phyloP scores from a whole-genome alignment of 2,888 invertebrate genomes.

The Meiosimyza decipiens region DNA sequence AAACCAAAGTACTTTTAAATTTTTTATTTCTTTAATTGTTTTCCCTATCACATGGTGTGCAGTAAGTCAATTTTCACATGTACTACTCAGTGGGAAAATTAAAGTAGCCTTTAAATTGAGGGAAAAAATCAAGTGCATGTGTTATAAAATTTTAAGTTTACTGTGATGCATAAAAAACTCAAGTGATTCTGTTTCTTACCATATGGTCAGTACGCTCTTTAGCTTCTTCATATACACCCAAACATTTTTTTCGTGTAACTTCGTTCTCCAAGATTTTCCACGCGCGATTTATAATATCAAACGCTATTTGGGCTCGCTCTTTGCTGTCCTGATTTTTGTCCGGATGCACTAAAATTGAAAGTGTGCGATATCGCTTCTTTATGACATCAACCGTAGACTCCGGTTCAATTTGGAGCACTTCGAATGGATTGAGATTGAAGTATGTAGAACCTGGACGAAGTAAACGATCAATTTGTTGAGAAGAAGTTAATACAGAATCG shows the following conservation, averaged over 20 bases:
- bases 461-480: conserved; percentile 96
- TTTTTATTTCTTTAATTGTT: too few relatives aligned
- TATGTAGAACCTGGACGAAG: conserved; percentile 97
- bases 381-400: conserved; percentile 90
- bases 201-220: conserved; percentile 93
- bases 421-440: conserved; percentile 97
- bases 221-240: conserved; percentile 97
- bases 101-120: too few relatives aligned
- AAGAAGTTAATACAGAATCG: conserved; percentile 95
- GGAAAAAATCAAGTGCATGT: too few relatives aligned
- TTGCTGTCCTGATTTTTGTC: conserved; percentile 98
- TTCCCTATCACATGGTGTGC: too few relatives aligned
- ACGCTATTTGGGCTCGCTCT: conserved; percentile 92
- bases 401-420: conserved; percentile 90
- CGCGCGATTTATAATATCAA: conserved; percentile 93
- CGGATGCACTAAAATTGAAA: conserved; percentile 98
- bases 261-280: conserved; percentile 97
- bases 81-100: too few relatives aligned
- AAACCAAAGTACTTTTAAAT: too few relatives aligned
- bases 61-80: too few relatives aligned
- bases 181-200: conserved; percentile 68
- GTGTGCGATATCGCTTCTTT: conserved; percentile 94
- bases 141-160: too few relatives aligned
- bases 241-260: conserved; percentile 90
- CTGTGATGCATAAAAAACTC: not conserved